These are phyloP conservation scores for Phymastichus coffea DNA, from an alignment of 1,140 invertebrate species.

Conservation along the genomic window DNA sequence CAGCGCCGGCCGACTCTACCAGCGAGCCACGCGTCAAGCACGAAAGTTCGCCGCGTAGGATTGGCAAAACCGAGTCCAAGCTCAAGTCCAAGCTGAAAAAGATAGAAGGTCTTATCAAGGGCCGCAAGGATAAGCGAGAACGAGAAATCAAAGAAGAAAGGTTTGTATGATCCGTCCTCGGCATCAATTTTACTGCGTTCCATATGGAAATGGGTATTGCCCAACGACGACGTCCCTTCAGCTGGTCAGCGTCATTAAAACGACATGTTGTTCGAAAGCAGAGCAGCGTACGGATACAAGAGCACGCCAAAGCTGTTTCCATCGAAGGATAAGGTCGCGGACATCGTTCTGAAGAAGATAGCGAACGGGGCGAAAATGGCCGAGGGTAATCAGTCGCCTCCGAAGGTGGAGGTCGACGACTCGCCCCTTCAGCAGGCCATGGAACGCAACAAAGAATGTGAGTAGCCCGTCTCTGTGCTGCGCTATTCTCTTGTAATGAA, in stretches of 20 bases:
- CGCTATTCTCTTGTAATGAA: slow-evolving; percentile 7
- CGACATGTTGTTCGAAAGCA: neutral
- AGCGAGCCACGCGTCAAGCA: slow-evolving; percentile 37
- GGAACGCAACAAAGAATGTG: slow-evolving; percentile 98
- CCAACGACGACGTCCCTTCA: neutral
- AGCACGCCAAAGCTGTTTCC: slow-evolving; percentile 50
- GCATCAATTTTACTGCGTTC: no score
- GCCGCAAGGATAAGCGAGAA: slow-evolving; percentile 26
- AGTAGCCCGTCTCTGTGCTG: slow-evolving; percentile 45
- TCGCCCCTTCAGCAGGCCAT: slow-evolving; percentile 88
- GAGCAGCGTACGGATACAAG: no score
- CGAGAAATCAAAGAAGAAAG: slow-evolving; percentile 13
- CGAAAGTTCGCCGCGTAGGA: slow-evolving; percentile 37
- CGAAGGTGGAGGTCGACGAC: slow-evolving; percentile 90
- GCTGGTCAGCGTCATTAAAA: neutral
- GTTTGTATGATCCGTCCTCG: no score
- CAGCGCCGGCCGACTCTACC: slow-evolving; percentile 40
- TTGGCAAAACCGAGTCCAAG: slow-evolving; percentile 38
- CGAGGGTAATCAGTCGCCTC: slow-evolving; percentile 73
- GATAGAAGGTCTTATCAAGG: slow-evolving; percentile 31
- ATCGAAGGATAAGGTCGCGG: slow-evolving; percentile 43
- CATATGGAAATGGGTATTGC: no score
- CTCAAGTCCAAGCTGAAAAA: slow-evolving; percentile 47
- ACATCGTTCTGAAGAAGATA: slow-evolving; percentile 48
- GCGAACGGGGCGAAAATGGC: slow-evolving; percentile 61